Evolutionary conservation across 2,797 vertebrate genomes (phyloP).

Genomic region (Champsocephalus gunnari): DNA sequence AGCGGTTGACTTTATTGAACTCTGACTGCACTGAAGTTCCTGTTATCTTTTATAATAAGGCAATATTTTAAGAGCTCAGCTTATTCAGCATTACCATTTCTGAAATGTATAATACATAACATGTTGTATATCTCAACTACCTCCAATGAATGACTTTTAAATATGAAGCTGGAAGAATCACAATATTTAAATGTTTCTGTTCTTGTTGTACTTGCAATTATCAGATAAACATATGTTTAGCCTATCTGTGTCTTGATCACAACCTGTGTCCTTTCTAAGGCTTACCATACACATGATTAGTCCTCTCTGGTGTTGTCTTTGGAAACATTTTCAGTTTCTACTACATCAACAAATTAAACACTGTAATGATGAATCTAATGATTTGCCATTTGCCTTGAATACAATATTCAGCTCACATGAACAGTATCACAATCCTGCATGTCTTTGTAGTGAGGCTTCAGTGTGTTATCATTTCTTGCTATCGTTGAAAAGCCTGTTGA

Average conservation of each 20-base stretch:
- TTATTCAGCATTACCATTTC: neutral
- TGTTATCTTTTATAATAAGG: neutral
- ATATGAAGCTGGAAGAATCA: neutral
- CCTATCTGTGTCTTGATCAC: neutral
- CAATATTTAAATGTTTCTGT: neutral
- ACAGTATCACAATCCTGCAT: neutral
- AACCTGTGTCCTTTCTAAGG: neutral
- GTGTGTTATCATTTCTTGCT: slow-evolving; percentile 7
- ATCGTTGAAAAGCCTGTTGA: slow-evolving; percentile 17
- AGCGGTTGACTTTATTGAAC: neutral
- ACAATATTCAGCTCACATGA: neutral
- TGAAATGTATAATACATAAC: neutral
- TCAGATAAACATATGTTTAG: no score
- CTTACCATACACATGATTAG: neutral
- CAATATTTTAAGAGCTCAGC: neutral
- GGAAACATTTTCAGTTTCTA: no score
- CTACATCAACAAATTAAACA: neutral
- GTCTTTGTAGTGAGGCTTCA: slow-evolving; percentile 5
- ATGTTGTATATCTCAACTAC: neutral
- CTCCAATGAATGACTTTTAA: no score
- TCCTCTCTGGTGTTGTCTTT: neutral
- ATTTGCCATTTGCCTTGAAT: neutral
- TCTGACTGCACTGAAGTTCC: neutral
- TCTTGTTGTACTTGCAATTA: no score
- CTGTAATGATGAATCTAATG: neutral